Evolutionary conservation across 2,888 invertebrate genomes (phyloP).

Genomic region (Chironomus riparius): DNA sequence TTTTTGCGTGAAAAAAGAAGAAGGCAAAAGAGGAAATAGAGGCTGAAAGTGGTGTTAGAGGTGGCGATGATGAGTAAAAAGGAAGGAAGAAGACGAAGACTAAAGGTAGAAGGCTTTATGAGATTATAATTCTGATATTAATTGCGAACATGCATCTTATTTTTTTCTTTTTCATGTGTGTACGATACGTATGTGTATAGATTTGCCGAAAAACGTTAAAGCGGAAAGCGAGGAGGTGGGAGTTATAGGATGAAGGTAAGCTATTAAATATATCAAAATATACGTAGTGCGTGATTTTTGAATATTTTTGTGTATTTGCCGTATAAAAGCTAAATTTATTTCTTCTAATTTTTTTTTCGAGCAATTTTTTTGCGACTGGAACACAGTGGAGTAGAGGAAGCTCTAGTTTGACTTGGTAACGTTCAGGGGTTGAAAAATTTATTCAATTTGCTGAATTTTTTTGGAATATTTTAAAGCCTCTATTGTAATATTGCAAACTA

Average conservation of each 20-base stretch:
- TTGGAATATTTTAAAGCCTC: no score
- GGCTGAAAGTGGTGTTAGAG: background rate
- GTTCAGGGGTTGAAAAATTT: no score
- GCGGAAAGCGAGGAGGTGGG: no score
- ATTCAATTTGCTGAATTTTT: no score
- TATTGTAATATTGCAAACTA: no score
- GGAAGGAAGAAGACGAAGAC: background rate
- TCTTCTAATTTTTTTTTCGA: background rate
- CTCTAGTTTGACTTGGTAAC: no score
- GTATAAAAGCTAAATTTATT: background rate
- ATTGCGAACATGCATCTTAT: conserved; percentile 6
- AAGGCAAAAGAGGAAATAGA: no score
- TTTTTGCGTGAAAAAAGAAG: background rate
- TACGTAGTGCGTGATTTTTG: background rate
- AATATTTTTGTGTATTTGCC: background rate
- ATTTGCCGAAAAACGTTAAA: background rate
- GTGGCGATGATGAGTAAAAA: background rate
- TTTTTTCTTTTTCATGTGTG: background rate
- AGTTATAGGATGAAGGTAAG: background rate
- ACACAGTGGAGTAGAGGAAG: no score
- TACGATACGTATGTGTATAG: background rate
- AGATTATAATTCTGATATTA: conserved; percentile 3
- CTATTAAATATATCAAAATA: background rate
- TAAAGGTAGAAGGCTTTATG: background rate
- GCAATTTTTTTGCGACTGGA: no score